Base-by-base conservation (phyloP, 2,888 invertebrate species). In the Tachina fera region DNA sequence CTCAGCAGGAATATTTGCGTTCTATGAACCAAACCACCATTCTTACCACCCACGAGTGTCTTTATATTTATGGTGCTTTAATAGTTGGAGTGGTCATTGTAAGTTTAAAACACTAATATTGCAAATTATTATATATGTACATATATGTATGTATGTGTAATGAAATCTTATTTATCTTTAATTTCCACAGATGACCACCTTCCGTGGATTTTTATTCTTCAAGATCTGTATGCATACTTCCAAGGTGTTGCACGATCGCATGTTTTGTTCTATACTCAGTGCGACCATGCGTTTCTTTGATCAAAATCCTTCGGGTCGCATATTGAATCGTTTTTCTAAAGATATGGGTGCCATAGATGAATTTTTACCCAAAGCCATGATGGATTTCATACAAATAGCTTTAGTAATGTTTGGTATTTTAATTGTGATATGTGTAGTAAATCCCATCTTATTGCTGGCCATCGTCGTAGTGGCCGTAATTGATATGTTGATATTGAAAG, bases 231-330 rank as follows among this genome's bases (percentile, higher is more conserved):
- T 96, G 94, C 95, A 94, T 13, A 95, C 97, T 0, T 97, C 97
- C 0, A 94, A 95, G 86, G 95, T 94, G 83, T 94, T 98, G 3
- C 98, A 98, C 92, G 95, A 96, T 89, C 94, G 93, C n/a, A 98
- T 98, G 97, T 97, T 98, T 92, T 93, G 94, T 61, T 95, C 96
- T 67, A 94, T 98, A 89, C 93, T 97, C 9, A 94, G 95, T 87
- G 95, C 97, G 0, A 96, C 96, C 0, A 96, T 97, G 95, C 92
- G 95, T 16, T 98, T 98, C 93, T 98, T 98, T 91, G 97, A 98
- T 89, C 95, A 94, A 0, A 98, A 98, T 93, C 96, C 97, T 1
- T 95, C 96, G 83, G 96, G 96, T 11, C 92, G 94, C 74, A 95
- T 97, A 88, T 92, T 97, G 47, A 97, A 96, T 92, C 93, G 96